Evolutionary conservation across 2,797 vertebrate genomes (phyloP), one percentile per base, ranked within the genome.

Genomic region (Aphelocoma californica): DNA sequence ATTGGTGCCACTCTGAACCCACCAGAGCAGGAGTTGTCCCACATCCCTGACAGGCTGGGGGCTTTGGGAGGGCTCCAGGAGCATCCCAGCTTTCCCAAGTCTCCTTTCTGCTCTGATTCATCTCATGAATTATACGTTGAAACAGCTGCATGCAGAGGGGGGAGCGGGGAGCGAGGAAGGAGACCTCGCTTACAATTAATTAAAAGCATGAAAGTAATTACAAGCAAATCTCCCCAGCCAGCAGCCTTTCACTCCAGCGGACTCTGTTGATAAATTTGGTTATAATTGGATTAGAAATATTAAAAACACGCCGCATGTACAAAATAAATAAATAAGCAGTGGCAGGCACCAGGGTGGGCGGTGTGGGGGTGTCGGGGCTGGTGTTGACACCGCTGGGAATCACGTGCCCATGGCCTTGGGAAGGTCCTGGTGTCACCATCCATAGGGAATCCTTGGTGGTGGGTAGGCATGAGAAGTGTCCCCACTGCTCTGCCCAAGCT

Each of bases 121-220:
- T 84, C 91, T 94, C 81, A 57, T 82, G 96, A 96, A 95, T 92
- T 90, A 92, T 70, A 88, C 8, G 92, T 69, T 21, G 88, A 84
- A 96, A 67, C 96, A 97, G 95, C 96, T 95, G 96, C 88, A 11
- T 80, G 5, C 5, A 0, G 91, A 96, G 87, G 73, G 93, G 94
- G 89, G 92, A 86, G 93, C 36, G 1, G 61, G 91, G 80, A 88
- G 82, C 15, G 53, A 77, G 94, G 92, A 96, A 93, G 84, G 95
- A 97, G 92, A 90, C 96, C 96, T 95, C 69, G 64, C 95, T 94
- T 95, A 96, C 97, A 95, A 97, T 97, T 97, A 97, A 97, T 97
- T 97, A 97, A 95, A 95, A 96, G 96, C 95, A 96, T 92, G 95
- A 86, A 97, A 97, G 96, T 97, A 97, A 97, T 97, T 97, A 97